phyloP scores from a whole-genome alignment of 2,113 vertebrate genomes.

The Pachypanchax playfairii region DNA sequence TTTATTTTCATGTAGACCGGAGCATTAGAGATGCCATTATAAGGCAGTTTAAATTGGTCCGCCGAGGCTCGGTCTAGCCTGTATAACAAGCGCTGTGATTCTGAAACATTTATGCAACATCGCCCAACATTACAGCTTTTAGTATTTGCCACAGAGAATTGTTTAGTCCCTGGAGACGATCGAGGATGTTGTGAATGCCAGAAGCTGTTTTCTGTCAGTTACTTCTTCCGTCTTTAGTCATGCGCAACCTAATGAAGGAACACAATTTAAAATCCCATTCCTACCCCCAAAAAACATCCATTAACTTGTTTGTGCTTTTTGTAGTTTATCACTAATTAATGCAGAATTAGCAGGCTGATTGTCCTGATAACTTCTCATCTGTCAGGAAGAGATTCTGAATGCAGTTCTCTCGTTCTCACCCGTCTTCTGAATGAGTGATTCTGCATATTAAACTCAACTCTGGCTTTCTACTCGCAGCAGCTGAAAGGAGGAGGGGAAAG shows the following conservation, averaged over 20 bases:
- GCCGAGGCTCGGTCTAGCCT: slow-evolving; percentile 40
- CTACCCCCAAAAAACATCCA: slow-evolving; percentile 18
- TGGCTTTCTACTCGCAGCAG: slow-evolving; percentile 20
- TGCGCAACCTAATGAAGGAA: background rate
- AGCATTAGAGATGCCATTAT: slow-evolving; percentile 70
- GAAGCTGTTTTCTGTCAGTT: slow-evolving; percentile 21
- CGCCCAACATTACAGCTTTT: slow-evolving; percentile 52
- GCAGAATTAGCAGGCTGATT: slow-evolving; percentile 41
- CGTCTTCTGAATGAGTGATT: slow-evolving; percentile 36
- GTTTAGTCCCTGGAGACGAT: slow-evolving; percentile 51
- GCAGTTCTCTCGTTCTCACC: slow-evolving; percentile 22
- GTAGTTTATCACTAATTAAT: slow-evolving; percentile 46
- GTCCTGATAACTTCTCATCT: slow-evolving; percentile 46
- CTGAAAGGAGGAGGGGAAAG: background rate
- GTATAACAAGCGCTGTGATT: slow-evolving; percentile 60
- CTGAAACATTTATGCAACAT: slow-evolving; percentile 72
- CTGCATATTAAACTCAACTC: slow-evolving; percentile 34
- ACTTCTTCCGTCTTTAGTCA: slow-evolving; percentile 11
- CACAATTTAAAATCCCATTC: slow-evolving; percentile 1
- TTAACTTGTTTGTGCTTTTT: slow-evolving; percentile 47
- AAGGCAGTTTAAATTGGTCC: slow-evolving; percentile 62
- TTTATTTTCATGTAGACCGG: slow-evolving; percentile 71
- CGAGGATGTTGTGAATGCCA: slow-evolving; percentile 34
- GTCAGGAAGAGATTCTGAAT: slow-evolving; percentile 39
- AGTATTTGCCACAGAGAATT: slow-evolving; percentile 45